These are phyloP conservation scores for Grapholita molesta DNA, from an alignment of 1,140 invertebrate species.

Conservation along the genomic window DNA sequence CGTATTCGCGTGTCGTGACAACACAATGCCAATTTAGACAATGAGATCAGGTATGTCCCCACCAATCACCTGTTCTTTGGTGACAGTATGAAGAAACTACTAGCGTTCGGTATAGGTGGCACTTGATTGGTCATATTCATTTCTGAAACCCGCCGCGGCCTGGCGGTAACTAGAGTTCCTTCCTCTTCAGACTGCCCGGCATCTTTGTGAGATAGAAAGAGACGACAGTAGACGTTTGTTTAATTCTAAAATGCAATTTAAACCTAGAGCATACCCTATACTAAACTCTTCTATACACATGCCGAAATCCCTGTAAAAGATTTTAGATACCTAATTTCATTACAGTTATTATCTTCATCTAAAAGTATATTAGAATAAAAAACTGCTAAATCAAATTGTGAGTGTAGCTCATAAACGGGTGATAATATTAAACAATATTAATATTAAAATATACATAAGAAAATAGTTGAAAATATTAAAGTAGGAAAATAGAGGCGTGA, in stretches of 20 bases:
- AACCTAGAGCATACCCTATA: conserved; percentile 16
- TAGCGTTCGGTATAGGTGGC: conserved; percentile 95
- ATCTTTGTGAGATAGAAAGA: conserved; percentile 69
- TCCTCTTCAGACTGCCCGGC: conserved; percentile 79
- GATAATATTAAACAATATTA: conserved; percentile 20
- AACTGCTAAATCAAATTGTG: conserved; percentile 43
- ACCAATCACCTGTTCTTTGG: conserved; percentile 92
- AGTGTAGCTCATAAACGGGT: conserved; percentile 27
- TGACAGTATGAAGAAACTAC: conserved; percentile 98
- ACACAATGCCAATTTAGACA: conserved; percentile 58
- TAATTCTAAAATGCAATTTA: conserved; percentile 23
- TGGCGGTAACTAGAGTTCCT: conserved; percentile 82
- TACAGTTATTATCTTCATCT: background rate
- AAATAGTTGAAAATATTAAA: conserved; percentile 28
- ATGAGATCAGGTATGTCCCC: conserved; percentile 56
- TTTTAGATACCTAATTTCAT: conserved; percentile 2
- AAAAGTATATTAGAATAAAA: conserved; percentile 19
- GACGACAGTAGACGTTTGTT: conserved; percentile 33
- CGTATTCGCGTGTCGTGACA: conserved; percentile 21
- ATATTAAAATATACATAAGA: conserved; percentile 26
- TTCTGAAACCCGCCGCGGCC: conserved; percentile 95
- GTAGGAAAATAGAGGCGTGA: conserved; percentile 25
- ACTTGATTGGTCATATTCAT: conserved; percentile 91
- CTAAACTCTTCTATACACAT: conserved; percentile 28
- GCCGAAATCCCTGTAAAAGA: conserved; percentile 33